Conservation (phyloP, 2,113 vertebrate species). For the Notechis scutatus region DNA sequence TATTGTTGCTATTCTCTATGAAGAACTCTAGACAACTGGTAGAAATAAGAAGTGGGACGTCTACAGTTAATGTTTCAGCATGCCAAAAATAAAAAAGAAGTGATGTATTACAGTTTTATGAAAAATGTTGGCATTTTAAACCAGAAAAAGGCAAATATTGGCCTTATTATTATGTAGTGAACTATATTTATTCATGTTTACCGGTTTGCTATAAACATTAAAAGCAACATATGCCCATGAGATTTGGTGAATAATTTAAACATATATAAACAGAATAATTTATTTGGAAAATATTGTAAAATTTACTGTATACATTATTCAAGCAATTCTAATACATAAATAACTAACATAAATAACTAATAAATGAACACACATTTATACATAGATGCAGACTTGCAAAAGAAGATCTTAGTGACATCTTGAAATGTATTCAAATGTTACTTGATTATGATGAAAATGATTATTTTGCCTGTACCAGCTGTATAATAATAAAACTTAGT, state of each 20-base stretch:
- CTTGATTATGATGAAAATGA: neutral
- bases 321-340: accelerated
- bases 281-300: neutral
- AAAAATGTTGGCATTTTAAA: neutral
- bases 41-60: neutral
- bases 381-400: accelerated
- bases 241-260: constrained; percentile 26
- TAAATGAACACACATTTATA: neutral
- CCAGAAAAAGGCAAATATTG: neutral
- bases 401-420: neutral
- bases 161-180: constrained; percentile 17
- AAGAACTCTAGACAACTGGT: neutral
- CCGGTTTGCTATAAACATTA: neutral
- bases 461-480: neutral
- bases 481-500: neutral
- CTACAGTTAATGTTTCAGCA: neutral
- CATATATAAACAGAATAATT: neutral
- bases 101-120: neutral
- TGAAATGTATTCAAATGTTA: neutral
- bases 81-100: neutral
- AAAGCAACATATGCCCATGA: constrained; percentile 4
- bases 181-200: neutral
- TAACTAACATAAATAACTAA: neutral
- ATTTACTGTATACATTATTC: neutral
- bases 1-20: neutral